Base-by-base conservation (phyloP, 2,888 invertebrate species). In the Strigamia crassipes region DNA sequence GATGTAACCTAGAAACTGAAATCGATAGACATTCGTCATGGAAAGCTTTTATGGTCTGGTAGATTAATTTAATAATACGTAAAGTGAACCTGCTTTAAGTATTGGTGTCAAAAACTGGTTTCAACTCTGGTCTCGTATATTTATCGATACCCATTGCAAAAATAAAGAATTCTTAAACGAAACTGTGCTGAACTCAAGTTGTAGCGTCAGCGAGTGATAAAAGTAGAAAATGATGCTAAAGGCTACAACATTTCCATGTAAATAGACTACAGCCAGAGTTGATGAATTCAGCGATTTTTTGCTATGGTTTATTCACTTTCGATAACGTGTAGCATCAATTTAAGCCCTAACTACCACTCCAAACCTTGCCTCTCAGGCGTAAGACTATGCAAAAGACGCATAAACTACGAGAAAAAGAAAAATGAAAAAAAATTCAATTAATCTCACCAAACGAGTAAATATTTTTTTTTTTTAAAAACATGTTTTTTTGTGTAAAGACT, bases 181-280 rank as follows among this genome's bases (percentile, higher is more conserved):
- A n/a, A 61, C 61, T 2, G 21, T 61, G 18, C 61, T 10, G 61
- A 23, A 21, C 61, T 61, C 61, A 23, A 10, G 23, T 61, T 61
- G 61, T 23, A 61, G 61, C 61, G 61, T 61, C 23, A 61, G 61
- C 61, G 61, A 61, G 61, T 61, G 21, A 61, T 61, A 61, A 61
- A 61, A 61, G 6, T 21, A 18, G 23, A 61, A 61, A 61, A 61
- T 61, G 21, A 23, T 61, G 61, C 61, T 61, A 61, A 61, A 61
- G 61, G 61, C 61, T 61, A 61, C n/a, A 61, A 61, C 61, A 61
- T 61, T 61, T 61, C 61, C 61, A 61, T 61, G 61, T 61, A 61
- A 61, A 61, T 61, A 61, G 61, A 61, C 61, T 8, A 18, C 18
- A 61, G 61, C 61, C 23, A 61, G 61, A 61, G 21, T 61, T 61